Evolutionary conservation across 2,888 invertebrate species (phyloP), one percentile per base, ranked within the genome.

Genomic region (Drosophila seclusa): DNA sequence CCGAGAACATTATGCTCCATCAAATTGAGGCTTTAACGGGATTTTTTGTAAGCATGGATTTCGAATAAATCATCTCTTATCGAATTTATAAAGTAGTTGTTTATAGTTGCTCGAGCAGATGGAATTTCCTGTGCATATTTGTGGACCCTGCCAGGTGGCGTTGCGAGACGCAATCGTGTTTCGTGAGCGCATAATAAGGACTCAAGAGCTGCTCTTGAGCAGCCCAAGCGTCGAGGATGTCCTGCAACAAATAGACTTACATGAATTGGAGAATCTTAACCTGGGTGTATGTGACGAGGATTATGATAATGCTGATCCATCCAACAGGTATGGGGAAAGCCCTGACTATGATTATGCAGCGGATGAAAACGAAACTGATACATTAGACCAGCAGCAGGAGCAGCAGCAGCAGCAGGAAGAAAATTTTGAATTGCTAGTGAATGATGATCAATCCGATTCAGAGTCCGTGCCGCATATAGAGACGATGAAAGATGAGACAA

Each of bases 1-100:
- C 74, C 4, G 68, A 87, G 16, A 69, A 59, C 10, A 73, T 90
- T 8, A 80, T 80, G 76, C 53, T 90, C 7, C 72, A 89, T 48
- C 82, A 89, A 58, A 89, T 87, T 53, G 84, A 89, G 42, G 82
- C 72, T 0, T 11, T 87, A 49, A 87, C 87, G 0, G 87, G 90
- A 0, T 57, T 90, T 24, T 84, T 76, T 68, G 87, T 87, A 38
- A 76, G 84, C 59, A 29, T n/a, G 21, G 10, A 5, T 11, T 4
- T 5, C 11, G 24, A 36, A 11, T 53, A 2, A 24, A 29, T 21
- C 13, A 1, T 21, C 13, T 31, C 27, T 6, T 13, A 2, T 36
- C 10, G 2, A 10, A 21, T 34, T 50, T 1, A 13, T 29, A 57
- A 49, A 48, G 4, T n/a, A 10, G 40, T 45, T 40, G 0, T 55